Conservation (phyloP, 2,113 vertebrate species). For the Malurus elegans region DNA sequence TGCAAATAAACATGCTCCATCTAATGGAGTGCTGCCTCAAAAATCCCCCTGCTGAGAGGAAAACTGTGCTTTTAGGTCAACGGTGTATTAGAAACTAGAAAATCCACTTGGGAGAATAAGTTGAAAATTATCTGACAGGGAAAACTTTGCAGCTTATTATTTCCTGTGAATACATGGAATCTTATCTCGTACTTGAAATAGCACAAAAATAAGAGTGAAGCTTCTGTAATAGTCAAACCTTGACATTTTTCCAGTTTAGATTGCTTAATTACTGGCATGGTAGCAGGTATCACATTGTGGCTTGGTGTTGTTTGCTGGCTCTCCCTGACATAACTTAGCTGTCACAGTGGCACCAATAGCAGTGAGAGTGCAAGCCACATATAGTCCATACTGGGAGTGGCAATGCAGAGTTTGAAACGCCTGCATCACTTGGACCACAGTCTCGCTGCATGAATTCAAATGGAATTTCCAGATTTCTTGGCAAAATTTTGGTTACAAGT, state of each 20-base stretch:
- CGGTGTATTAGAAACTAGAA: neutral
- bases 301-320: neutral
- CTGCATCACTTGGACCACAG: neutral
- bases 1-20: neutral
- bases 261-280: neutral
- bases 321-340: neutral
- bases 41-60: neutral
- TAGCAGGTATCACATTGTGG: neutral
- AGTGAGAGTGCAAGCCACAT: neutral
- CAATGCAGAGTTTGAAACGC: neutral
- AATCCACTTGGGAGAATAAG: neutral
- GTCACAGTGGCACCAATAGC: neutral
- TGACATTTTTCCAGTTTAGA: neutral
- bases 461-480: neutral
- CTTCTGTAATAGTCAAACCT: neutral
- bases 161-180: neutral
- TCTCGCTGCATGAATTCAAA: neutral
- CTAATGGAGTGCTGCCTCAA: neutral
- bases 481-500: neutral
- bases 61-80: neutral
- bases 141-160: neutral
- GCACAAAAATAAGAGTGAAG: neutral
- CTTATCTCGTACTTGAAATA: neutral
- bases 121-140: neutral
- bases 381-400: too few relatives aligned